These are phyloP conservation scores for Aplysia californica DNA, from an alignment of 1,140 invertebrate genomes.

Conservation along the genomic window DNA sequence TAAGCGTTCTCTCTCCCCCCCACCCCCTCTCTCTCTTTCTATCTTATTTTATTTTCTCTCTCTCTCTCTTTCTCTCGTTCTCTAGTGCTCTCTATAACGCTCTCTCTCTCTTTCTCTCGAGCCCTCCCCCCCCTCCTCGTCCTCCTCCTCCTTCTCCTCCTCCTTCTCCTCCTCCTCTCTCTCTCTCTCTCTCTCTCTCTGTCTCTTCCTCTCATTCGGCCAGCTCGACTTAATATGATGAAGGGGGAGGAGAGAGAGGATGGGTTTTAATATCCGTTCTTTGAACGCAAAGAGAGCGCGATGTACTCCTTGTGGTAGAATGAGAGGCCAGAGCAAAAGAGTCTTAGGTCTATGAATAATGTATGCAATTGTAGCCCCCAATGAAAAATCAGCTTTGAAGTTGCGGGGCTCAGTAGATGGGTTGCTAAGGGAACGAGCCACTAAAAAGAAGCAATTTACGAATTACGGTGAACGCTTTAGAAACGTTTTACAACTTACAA, in stretches of 20 bases:
- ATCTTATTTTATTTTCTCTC: not conserved
- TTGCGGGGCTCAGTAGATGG: too few species aligned
- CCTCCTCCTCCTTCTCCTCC: not conserved
- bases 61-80: not conserved
- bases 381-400: not conserved
- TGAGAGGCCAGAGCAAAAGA: not conserved
- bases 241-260: too few species aligned
- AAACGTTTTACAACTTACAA: too few species aligned
- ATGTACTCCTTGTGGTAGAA: not conserved
- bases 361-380: not conserved
- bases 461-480: too few species aligned
- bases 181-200: not conserved
- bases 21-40: not conserved
- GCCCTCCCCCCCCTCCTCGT: not conserved
- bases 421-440: too few species aligned
- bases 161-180: not conserved
- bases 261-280: not conserved
- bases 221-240: too few species aligned
- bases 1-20: not conserved
- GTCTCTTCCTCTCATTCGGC: not conserved
- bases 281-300: not conserved
- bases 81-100: not conserved
- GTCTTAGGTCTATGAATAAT: not conserved
- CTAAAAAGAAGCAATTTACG: too few species aligned
- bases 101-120: not conserved